A percentile compares a stretch with the other conserved stretches of the same genome.
Evolutionary conservation across 2,113 vertebrate species (phyloP).

Genomic region (Platysteira castanea): DNA sequence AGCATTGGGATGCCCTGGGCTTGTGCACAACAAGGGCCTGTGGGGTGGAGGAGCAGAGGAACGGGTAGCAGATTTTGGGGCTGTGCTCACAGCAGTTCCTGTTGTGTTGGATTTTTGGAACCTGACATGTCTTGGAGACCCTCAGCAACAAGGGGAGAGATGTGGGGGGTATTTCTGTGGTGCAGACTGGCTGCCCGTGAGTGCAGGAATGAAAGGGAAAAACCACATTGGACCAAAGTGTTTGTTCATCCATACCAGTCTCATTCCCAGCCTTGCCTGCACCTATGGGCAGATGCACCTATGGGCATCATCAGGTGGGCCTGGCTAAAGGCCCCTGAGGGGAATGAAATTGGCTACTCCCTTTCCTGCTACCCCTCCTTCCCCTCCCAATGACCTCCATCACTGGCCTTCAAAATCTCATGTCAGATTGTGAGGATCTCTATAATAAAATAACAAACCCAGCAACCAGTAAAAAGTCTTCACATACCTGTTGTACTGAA

Average conservation of each 20-base stretch:
- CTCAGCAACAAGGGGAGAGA: background rate
- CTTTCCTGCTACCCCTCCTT: background rate
- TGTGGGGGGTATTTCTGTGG: background rate
- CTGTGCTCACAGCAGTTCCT: background rate
- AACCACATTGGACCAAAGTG: background rate
- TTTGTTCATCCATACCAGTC: background rate
- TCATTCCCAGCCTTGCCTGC: background rate
- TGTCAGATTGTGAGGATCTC: background rate
- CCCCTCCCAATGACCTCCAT: background rate
- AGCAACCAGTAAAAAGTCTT: background rate
- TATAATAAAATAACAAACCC: background rate
- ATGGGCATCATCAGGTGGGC: background rate
- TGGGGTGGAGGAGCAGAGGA: background rate
- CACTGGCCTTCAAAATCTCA: background rate
- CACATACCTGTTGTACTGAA: background rate
- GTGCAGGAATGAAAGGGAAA: background rate
- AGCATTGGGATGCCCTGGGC: background rate
- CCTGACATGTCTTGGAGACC: fast-evolving
- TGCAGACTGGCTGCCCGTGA: fast-evolving
- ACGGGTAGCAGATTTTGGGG: background rate
- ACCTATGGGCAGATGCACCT: background rate
- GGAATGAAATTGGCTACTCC: background rate
- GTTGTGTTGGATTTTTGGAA: background rate
- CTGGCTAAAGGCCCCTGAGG: background rate
- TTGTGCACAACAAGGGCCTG: fast-evolving